These are phyloP conservation scores for Hypercompe scribonia DNA, from an alignment of 2,888 invertebrate species.

Conservation along the genomic window DNA sequence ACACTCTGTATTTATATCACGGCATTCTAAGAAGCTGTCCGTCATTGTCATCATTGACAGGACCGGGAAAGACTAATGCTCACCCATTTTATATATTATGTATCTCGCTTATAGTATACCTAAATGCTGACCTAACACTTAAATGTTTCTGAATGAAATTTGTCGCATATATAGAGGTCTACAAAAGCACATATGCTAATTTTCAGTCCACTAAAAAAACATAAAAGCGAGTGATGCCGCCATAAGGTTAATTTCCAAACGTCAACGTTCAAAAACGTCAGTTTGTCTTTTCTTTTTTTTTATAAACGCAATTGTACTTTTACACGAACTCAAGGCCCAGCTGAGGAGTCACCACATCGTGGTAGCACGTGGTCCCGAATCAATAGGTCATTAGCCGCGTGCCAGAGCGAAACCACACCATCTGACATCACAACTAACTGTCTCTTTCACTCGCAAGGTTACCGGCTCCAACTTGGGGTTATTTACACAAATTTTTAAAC, in stretches of 20 bases:
- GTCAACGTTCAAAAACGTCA: neutral
- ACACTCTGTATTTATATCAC: no score
- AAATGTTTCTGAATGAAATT: neutral
- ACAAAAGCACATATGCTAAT: neutral
- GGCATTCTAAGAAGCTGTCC: no score
- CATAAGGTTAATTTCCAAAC: neutral
- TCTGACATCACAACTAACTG: conserved; percentile 59
- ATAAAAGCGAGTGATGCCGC: neutral
- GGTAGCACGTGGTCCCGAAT: conserved; percentile 65
- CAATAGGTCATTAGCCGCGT: conserved; percentile 63
- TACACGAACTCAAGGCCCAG: conserved; percentile 29
- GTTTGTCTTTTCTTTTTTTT: neutral
- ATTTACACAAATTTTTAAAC: conserved; percentile 58
- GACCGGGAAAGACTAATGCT: no score
- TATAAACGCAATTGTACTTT: neutral
- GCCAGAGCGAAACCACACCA: conserved; percentile 46
- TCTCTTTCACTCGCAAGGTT: conserved; percentile 55
- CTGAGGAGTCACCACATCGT: conserved; percentile 28
- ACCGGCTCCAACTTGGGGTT: conserved; percentile 60
- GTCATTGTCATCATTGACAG: no score
- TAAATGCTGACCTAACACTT: no score
- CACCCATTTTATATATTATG: no score
- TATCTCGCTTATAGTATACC: no score
- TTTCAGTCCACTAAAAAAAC: neutral
- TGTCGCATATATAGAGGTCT: neutral